These are phyloP conservation scores for Saxicola maurus DNA, from an alignment of 2,797 vertebrate species.

Conservation along the genomic window DNA sequence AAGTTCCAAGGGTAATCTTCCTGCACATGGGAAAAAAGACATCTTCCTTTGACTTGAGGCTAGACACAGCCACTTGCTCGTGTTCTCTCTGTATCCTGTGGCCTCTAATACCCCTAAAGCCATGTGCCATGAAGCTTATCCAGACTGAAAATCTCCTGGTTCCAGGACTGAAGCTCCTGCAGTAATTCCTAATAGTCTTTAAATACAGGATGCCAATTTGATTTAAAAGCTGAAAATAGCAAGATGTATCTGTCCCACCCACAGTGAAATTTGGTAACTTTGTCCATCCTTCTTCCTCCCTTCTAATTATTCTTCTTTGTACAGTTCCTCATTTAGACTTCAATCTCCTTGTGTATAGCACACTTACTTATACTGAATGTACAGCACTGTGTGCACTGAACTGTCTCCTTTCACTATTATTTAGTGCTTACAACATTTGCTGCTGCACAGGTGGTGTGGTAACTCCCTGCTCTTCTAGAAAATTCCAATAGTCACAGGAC, in stretches of 20 bases:
- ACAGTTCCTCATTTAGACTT: background rate
- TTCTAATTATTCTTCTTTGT: background rate
- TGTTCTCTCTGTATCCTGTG: background rate
- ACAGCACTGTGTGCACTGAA: background rate
- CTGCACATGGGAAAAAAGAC: background rate
- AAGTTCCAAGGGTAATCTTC: background rate
- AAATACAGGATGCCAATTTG: background rate
- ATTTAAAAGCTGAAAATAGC: background rate
- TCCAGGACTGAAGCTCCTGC: background rate
- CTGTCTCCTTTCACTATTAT: background rate
- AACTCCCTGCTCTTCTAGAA: slow-evolving; percentile 13
- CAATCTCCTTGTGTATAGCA: background rate
- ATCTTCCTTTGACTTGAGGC: background rate
- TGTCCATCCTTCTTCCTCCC: background rate
- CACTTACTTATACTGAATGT: background rate
- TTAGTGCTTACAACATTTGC: background rate
- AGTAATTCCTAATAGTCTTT: background rate
- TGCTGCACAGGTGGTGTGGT: background rate
- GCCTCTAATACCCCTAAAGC: background rate
- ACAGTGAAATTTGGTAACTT: background rate
- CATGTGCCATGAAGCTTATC: background rate
- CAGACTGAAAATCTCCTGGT: background rate
- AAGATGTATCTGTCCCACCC: background rate
- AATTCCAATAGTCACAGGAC: background rate
- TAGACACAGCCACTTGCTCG: fast-evolving